Percentiles rank a stretch among this genome's conserved stretches.
Evolutionary conservation across 2,888 invertebrate species (phyloP).

Genomic region (Pyrrhosoma nymphula): DNA sequence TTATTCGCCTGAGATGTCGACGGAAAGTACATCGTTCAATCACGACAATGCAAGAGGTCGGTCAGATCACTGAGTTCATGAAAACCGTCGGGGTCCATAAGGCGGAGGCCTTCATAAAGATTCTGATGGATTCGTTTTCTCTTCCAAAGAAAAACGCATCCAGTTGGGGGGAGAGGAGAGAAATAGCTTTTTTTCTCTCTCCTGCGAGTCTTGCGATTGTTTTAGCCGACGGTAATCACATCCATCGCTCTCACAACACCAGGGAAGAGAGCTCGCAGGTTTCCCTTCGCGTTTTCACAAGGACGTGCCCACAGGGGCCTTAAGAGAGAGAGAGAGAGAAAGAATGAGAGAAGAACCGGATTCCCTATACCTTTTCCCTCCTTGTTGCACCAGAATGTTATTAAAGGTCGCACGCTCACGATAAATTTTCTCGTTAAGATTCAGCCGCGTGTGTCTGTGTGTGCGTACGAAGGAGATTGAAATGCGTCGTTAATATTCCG

Average conservation of each 20-base stretch:
- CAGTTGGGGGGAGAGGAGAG: neutral
- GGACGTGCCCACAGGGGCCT: conserved; percentile 17
- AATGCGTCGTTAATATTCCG: conserved; percentile 26
- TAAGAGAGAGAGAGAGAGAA: neutral
- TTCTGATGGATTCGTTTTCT: conserved; percentile 7
- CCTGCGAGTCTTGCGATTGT: conserved; percentile 3
- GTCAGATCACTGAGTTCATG: neutral
- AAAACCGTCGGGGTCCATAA: neutral
- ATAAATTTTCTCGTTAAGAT: conserved; percentile 39
- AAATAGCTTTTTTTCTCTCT: neutral
- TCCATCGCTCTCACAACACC: neutral
- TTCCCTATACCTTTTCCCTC: neutral
- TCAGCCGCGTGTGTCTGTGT: neutral
- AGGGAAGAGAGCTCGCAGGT: neutral
- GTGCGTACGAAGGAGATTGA: conserved; percentile 14
- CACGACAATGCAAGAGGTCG: neutral
- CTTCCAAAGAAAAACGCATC: neutral
- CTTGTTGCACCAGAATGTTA: conserved; percentile 35
- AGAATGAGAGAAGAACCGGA: conserved; percentile 22
- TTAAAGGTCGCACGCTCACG: neutral
- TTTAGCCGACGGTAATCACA: neutral
- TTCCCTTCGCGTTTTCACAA: neutral
- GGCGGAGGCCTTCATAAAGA: neutral
- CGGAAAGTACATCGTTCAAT: neutral
- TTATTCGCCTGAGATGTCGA: neutral